A percentile compares a stretch with the other conserved stretches of the same genome.
Conservation (phyloP, 2,797 vertebrate genomes). For the Neosilurus hyrtlii region DNA sequence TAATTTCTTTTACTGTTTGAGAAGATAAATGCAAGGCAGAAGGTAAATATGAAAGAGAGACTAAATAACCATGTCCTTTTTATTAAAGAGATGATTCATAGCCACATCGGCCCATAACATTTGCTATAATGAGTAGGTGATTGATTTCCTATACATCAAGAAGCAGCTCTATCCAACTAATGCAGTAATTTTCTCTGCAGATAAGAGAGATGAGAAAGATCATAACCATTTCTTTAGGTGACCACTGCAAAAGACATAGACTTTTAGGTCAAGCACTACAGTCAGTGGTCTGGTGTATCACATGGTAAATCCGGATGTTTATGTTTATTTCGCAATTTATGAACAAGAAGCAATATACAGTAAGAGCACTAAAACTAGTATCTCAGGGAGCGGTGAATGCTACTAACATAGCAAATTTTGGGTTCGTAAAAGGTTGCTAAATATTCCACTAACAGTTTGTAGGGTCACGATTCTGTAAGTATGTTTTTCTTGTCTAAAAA, state of each 20-base stretch:
- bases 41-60: conserved; percentile 10
- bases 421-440: no score
- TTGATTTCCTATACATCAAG: conserved; percentile 66
- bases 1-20: conserved; percentile 9
- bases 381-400: no score
- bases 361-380: neutral
- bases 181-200: neutral
- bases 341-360: neutral
- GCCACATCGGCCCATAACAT: conserved; percentile 68
- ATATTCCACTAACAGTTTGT: no score
- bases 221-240: neutral
- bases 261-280: neutral
- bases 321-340: neutral
- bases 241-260: neutral
- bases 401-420: no score
- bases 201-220: neutral
- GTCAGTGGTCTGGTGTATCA: neutral
- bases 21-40: conserved; percentile 16
- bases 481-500: no score
- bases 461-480: no score
- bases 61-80: conserved; percentile 31
- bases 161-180: neutral
- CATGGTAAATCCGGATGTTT: neutral
- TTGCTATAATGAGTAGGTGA: conserved; percentile 79
- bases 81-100: conserved; percentile 48